Evolutionary conservation across 2,113 vertebrate species (phyloP).

Genomic region (Myrmophylax atrothorax): DNA sequence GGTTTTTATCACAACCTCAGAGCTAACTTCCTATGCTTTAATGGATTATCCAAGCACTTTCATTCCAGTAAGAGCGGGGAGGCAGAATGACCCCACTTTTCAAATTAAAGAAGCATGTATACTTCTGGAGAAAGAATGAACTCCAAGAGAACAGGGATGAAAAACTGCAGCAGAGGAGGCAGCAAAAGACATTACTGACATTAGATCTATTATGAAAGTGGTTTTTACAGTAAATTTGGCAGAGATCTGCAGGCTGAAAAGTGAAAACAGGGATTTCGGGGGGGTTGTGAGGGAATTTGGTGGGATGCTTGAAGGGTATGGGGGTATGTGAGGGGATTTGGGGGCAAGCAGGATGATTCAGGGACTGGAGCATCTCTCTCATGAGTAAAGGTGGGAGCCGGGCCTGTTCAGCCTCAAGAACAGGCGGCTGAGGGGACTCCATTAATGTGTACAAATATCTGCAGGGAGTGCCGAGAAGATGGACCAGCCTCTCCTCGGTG

Average conservation of each 20-base stretch:
- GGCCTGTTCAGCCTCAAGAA: not conserved
- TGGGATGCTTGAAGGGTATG: not conserved
- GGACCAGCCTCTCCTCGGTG: not conserved
- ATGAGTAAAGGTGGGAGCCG: no score
- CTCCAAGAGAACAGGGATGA: not conserved
- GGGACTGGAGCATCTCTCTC: not conserved
- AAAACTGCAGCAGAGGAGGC: not conserved
- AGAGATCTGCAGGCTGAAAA: not conserved
- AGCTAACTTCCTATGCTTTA: not conserved
- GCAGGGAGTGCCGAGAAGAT: not conserved
- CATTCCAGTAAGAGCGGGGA: not conserved
- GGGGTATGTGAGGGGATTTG: not conserved
- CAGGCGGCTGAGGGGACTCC: not conserved
- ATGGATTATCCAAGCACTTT: not conserved
- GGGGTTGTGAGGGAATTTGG: not conserved
- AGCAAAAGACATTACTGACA: not conserved
- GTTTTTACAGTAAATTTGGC: not conserved
- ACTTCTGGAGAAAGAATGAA: not conserved
- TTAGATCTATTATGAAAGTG: fast-evolving
- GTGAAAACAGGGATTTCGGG: not conserved
- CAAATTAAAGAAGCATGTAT: not conserved
- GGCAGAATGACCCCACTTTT: not conserved
- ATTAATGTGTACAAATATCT: not conserved
- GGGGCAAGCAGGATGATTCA: not conserved
- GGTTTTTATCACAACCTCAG: not conserved